These are phyloP conservation scores for Ophioninae sp. DNA, from an alignment of 2,888 invertebrate species.

Conservation along the genomic window DNA sequence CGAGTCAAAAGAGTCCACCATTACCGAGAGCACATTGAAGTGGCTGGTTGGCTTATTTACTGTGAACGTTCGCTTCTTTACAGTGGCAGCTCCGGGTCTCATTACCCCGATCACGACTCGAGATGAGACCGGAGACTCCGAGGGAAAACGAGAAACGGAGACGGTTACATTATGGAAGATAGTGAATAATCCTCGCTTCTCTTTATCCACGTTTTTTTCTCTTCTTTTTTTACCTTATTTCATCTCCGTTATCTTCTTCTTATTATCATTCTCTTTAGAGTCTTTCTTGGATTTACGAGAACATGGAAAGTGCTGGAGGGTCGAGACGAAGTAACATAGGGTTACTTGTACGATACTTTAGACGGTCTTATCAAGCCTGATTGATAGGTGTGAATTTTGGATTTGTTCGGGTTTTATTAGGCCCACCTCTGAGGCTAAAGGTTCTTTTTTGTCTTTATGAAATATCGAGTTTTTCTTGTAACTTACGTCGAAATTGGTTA, in stretches of 20 bases:
- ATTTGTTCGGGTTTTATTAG: too few species aligned
- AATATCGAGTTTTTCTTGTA: too few species aligned
- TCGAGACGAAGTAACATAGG: not conserved
- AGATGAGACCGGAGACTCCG: constrained; percentile 73
- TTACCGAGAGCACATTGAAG: constrained; percentile 26
- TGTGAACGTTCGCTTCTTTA: constrained; percentile 52
- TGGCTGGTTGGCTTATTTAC: constrained; percentile 56
- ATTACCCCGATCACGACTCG: constrained; percentile 80
- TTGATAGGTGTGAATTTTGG: too few species aligned
- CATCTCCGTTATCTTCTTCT: constrained; percentile 63
- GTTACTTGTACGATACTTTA: not conserved
- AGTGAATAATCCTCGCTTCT: constrained; percentile 68
- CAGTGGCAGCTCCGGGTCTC: constrained; percentile 74
- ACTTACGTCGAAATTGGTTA: too few species aligned
- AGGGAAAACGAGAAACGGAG: constrained; percentile 76
- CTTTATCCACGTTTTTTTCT: constrained; percentile 57
- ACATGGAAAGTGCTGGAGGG: constrained; percentile 23
- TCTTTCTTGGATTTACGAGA: constrained; percentile 37
- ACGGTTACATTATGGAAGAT: constrained; percentile 80
- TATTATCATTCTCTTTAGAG: constrained; percentile 59
- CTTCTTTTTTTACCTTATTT: constrained; percentile 68
- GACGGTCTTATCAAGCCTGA: too few species aligned
- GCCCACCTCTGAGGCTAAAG: too few species aligned
- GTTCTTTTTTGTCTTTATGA: too few species aligned
- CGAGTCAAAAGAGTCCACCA: constrained; percentile 35